Conservation (phyloP, 2,797 vertebrate species). For the Parambassis ranga region DNA sequence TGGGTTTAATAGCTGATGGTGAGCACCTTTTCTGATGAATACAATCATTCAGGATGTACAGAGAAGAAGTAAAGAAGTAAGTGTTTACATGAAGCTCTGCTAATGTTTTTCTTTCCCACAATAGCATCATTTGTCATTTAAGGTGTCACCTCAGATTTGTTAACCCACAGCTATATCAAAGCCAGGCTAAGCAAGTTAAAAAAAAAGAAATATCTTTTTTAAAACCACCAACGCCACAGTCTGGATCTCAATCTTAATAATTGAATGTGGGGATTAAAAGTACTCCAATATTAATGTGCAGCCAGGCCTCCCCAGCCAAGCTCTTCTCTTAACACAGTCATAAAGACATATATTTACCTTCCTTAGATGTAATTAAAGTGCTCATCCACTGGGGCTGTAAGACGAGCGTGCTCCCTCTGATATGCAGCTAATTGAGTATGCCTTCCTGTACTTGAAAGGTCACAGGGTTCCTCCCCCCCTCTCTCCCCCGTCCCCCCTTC, state of each 20-base stretch:
- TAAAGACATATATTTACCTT: constrained; percentile 40
- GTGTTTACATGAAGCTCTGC: not conserved
- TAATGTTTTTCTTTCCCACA: not conserved
- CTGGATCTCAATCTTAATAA: not conserved
- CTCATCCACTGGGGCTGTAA: constrained; percentile 34
- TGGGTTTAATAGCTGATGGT: not conserved
- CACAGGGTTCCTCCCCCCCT: constrained; percentile 17
- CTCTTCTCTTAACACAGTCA: constrained; percentile 12
- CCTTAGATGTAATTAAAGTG: constrained; percentile 66
- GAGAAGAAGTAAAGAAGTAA: not conserved
- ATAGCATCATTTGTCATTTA: no score
- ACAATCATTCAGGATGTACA: not conserved
- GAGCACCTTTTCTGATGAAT: constrained; percentile 3
- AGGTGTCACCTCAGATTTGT: not conserved
- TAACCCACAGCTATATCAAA: no score
- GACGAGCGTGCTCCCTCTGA: constrained; percentile 36
- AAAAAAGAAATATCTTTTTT: not conserved
- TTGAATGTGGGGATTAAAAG: constrained; percentile 27
- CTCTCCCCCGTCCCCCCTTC: not conserved
- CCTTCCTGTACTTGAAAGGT: constrained; percentile 55
- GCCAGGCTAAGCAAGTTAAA: no score
- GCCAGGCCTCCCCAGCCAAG: not conserved
- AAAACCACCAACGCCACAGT: not conserved
- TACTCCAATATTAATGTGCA: constrained; percentile 16
- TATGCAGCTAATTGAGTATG: constrained; percentile 61